Evolutionary conservation across 2,888 invertebrate species (phyloP).

Genomic region (Leucoptera coffeella): DNA sequence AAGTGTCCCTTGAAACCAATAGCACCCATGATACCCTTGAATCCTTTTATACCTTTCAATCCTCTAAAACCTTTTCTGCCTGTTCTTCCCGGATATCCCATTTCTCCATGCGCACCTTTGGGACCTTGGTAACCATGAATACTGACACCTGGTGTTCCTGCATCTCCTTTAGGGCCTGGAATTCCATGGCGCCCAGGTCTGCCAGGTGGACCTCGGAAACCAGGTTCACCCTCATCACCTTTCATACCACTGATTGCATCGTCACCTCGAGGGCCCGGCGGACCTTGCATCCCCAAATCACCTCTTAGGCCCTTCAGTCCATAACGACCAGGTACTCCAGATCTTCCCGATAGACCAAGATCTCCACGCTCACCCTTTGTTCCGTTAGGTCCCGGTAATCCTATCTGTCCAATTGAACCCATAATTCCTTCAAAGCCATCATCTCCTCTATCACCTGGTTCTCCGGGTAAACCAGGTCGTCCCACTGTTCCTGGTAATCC

Average conservation of each 20-base stretch:
- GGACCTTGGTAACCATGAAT: slow-evolving; percentile 32
- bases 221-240: slow-evolving; percentile 53
- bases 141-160: slow-evolving; percentile 11
- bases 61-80: slow-evolving; percentile 57
- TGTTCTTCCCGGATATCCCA: slow-evolving; percentile 46
- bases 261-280: slow-evolving; percentile 56
- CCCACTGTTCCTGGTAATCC: slow-evolving; percentile 35
- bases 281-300: slow-evolving; percentile 45
- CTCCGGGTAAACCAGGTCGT: slow-evolving; percentile 19
- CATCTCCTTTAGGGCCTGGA: slow-evolving; percentile 28
- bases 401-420: slow-evolving; percentile 68
- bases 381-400: slow-evolving; percentile 65
- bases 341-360: slow-evolving; percentile 69
- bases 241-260: slow-evolving; percentile 55
- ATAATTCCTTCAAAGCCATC: slow-evolving; percentile 33
- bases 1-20: slow-evolving; percentile 42
- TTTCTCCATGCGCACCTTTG: slow-evolving; percentile 53
- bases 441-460: slow-evolving; percentile 31
- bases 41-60: slow-evolving; percentile 49
- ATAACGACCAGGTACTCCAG: slow-evolving; percentile 13
- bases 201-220: slow-evolving; percentile 32
- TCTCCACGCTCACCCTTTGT: slow-evolving; percentile 74
- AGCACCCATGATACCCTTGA: slow-evolving; percentile 39
- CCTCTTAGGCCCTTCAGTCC: slow-evolving; percentile 32
- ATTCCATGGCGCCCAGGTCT: slow-evolving; percentile 43